phyloP scores from a whole-genome alignment of 2,888 invertebrate genomes.

The Nasonia oneida region DNA sequence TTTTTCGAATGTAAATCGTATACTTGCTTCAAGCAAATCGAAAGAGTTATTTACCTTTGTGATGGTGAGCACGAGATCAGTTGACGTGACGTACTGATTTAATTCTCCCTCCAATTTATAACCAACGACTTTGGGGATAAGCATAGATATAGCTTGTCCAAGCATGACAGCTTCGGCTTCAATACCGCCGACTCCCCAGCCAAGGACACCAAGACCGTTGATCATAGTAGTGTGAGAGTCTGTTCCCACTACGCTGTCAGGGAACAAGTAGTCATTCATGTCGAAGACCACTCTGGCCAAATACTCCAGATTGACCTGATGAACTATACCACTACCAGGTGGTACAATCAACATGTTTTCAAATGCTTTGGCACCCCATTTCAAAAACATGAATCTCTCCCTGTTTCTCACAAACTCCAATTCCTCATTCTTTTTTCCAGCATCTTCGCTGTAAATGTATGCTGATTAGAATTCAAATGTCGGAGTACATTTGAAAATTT shows the following conservation, averaged over 20 bases:
- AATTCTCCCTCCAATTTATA: conserved; percentile 92
- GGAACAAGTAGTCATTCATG: conserved; percentile 85
- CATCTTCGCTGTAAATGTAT: conserved; percentile 85
- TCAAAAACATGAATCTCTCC: conserved; percentile 97
- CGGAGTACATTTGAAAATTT: conserved; percentile 9
- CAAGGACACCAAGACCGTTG: conserved; percentile 96
- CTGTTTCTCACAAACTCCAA: conserved; percentile 97
- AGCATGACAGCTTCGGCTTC: conserved; percentile 99
- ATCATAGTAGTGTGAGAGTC: conserved; percentile 99
- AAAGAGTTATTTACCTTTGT: conserved; percentile 87
- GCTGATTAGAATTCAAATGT: conserved; percentile 16
- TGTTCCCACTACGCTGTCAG: conserved; percentile 97
- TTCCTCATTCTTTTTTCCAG: conserved; percentile 94
- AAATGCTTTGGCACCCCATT: conserved; percentile 98
- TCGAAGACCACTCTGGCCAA: conserved; percentile 94
- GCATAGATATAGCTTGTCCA: conserved; percentile 98
- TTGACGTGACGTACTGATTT: conserved; percentile 93
- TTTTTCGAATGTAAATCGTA: background rate
- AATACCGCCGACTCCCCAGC: conserved; percentile 98
- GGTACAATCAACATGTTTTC: conserved; percentile 98
- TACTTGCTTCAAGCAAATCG: background rate
- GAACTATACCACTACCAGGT: conserved; percentile 97
- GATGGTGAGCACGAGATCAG: conserved; percentile 97
- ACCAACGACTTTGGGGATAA: conserved; percentile 97
- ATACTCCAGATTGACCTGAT: conserved; percentile 97